Evolutionary conservation across 2,888 invertebrate genomes (phyloP), one percentile per base, ranked within the genome.

Genomic region (Aphidius colemani): DNA sequence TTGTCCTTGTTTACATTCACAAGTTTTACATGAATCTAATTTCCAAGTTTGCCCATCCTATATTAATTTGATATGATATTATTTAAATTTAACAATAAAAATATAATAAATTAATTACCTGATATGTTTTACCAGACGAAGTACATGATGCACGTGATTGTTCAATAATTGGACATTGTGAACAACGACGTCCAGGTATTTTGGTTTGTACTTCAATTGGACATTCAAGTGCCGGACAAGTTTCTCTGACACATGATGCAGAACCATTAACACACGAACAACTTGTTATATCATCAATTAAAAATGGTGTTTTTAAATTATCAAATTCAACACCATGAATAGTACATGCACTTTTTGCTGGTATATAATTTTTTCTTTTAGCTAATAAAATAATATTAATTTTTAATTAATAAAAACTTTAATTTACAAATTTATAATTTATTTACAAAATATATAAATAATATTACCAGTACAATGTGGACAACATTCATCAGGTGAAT

Each of bases 161-260:
- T 71, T 88, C 87, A n/a, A 88, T 85, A 57, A 87, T 85, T n/a
- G 88, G 88, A 74, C 93, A 93, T 69, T 89, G 88, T 0, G 91
- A 90, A 78, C 94, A 94, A 77, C 93, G 93, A 67, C 89, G 89
- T 3, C 88, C 89, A 0, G 88, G 87, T 6, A 86, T 83, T 0
- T 86, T 86, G 58, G 88, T 88, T 73, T 89, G 91, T 70, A 89
- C 84, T 40, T 90, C 90, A 0, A 88, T 85, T 0, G 92, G 88
- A 67, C 96, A 97, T 75, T 95, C 93, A 64, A 96, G 85, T n/a
- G 95, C 91, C 0, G 96, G 95, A 74, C 97, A 97, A 0, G 94
- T 91, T 71, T 89, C 86, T 10, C 94, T 86, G 63, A 87, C 86
- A 82, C 96, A 96, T 57, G 92, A 86, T 0, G 92, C 89, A 6